Base-by-base conservation (phyloP, 2,888 invertebrate genomes). In the Oscheius myriophilus region DNA sequence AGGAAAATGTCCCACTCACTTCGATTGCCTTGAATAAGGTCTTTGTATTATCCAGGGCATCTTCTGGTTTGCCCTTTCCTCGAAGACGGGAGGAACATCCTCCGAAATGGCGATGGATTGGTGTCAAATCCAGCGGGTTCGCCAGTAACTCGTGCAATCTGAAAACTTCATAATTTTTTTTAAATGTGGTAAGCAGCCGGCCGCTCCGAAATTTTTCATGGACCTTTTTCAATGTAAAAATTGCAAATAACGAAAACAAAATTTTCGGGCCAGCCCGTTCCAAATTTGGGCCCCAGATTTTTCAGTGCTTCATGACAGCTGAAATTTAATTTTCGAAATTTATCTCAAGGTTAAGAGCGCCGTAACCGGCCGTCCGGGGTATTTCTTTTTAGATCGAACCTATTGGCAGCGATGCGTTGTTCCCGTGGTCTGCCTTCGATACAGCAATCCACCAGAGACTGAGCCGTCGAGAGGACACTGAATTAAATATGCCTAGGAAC, bases 341-440 rank as follows among this genome's bases (percentile, higher is more conserved):
- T n/a, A n/a, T n/a, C n/a, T n/a, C n/a, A n/a, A n/a, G n/a, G n/a
- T n/a, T n/a, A n/a, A n/a, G n/a, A n/a, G n/a, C n/a, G n/a, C n/a
- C n/a, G n/a, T n/a, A n/a, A n/a, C n/a, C n/a, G n/a, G n/a, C n/a
- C n/a, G n/a, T n/a, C n/a, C n/a, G n/a, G n/a, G n/a, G n/a, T n/a
- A n/a, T n/a, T n/a, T n/a, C n/a, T n/a, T n/a, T n/a, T n/a, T n/a
- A n/a, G n/a, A n/a, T n/a, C 57, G 21, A 21, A 57, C 57, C 39
- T 39, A 2, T 39, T 61, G 9, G 61, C 61, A 26, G 39, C 61
- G 12, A 25, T 3, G n/a, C 61, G 45, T 46, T 61, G 61, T 18
- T 61, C 61, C 11, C 14, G n/a, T 21, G 46, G 61, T 61, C 49
- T 61, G 33, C 61, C 61, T 18, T 46, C 46, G 33, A 61, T 61